Evolutionary conservation across 2,888 invertebrate genomes (phyloP).

Genomic region (Habroteleia sp.): DNA sequence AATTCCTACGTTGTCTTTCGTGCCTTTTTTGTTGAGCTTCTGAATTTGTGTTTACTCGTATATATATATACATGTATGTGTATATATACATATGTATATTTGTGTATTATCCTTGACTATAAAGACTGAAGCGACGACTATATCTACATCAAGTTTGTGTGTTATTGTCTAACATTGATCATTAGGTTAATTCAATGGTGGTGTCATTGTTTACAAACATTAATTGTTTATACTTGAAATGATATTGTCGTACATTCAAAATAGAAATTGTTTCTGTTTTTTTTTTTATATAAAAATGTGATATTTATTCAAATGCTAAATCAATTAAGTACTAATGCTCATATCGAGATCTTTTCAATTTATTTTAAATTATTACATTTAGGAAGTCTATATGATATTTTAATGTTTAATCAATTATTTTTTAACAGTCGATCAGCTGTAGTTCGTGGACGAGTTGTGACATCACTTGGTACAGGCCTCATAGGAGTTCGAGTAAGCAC

Average conservation of each 20-base stretch:
- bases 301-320: too few species aligned
- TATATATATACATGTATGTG: slow-evolving; percentile 50
- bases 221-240: slow-evolving; percentile 60
- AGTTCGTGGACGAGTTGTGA: slow-evolving; percentile 96
- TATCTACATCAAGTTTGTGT: slow-evolving; percentile 61
- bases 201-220: slow-evolving; percentile 26
- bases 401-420: slow-evolving; percentile 55
- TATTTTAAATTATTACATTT: slow-evolving; percentile 7
- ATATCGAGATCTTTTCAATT: too few species aligned
- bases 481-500: slow-evolving; percentile 98
- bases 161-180: slow-evolving; percentile 18
- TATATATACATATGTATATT: slow-evolving; percentile 49
- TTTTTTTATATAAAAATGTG: too few species aligned
- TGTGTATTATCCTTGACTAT: slow-evolving; percentile 61
- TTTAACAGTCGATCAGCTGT: slow-evolving; percentile 95
- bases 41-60: slow-evolving; percentile 66
- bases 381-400: not conserved
- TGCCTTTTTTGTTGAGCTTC: slow-evolving; percentile 84
- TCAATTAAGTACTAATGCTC: too few species aligned
- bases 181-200: slow-evolving; percentile 14
- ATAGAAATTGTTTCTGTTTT: slow-evolving; percentile 64
- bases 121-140: slow-evolving; percentile 61
- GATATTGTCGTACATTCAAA: slow-evolving; percentile 70
- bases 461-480: slow-evolving; percentile 94
- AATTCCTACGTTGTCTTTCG: slow-evolving; percentile 83